phyloP scores from a whole-genome alignment of 2,797 vertebrate genomes.

The Peromyscus aztecus region DNA sequence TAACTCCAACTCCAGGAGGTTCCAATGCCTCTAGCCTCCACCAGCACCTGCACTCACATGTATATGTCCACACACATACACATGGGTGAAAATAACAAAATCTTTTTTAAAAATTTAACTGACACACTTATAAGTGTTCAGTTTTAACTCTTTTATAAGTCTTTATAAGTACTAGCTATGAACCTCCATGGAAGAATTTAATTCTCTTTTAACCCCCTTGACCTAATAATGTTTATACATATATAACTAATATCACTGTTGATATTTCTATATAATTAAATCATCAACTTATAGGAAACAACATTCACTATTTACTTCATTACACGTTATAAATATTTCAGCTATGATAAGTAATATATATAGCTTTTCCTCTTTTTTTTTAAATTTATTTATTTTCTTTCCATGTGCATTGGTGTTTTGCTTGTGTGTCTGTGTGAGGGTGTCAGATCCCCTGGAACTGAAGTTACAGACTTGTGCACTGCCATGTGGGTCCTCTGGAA shows the following conservation, averaged over 20 bases:
- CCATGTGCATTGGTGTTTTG: too few species aligned
- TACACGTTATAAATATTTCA: neutral
- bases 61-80: neutral
- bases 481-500: too few species aligned
- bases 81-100: neutral
- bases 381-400: too few species aligned
- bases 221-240: neutral
- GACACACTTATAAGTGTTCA: neutral
- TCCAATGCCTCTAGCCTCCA: neutral
- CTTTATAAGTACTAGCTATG: neutral
- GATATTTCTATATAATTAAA: neutral
- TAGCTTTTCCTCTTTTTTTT: too few species aligned
- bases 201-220: conserved; percentile 35
- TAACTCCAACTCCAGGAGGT: neutral
- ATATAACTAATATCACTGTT: conserved; percentile 20
- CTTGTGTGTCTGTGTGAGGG: too few species aligned
- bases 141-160: neutral
- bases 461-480: too few species aligned
- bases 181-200: neutral
- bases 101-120: neutral
- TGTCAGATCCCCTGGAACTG: too few species aligned
- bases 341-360: too few species aligned
- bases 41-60: neutral
- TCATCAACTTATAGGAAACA: neutral
- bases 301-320: conserved; percentile 27